These are phyloP conservation scores for Alloscopus bannaensis DNA, from an alignment of 2,888 invertebrate species.

Conservation along the genomic window DNA sequence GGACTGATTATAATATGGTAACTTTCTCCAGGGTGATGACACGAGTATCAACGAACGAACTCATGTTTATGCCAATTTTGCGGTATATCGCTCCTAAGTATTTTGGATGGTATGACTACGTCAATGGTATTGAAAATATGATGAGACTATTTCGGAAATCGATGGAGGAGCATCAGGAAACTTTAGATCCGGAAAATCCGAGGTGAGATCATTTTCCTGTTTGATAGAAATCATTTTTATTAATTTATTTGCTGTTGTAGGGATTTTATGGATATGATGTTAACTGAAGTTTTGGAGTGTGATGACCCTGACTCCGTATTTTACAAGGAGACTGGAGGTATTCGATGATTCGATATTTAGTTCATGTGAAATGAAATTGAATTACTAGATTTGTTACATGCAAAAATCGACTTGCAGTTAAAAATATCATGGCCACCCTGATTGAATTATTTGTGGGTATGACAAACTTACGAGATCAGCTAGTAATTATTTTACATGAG, in stretches of 20 bases:
- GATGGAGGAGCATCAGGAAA: slow-evolving; percentile 10
- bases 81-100: neutral
- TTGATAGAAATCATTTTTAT: slow-evolving; percentile 5
- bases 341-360: neutral
- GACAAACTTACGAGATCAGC: too few species aligned
- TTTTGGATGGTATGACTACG: neutral
- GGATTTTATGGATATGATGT: slow-evolving; percentile 9
- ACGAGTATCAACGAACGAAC: too few species aligned
- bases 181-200: neutral
- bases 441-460: too few species aligned
- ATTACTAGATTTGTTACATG: too few species aligned
- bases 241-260: too few species aligned
- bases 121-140: neutral
- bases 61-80: neutral
- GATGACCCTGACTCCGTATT: neutral
- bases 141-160: neutral
- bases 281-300: neutral
- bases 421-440: too few species aligned
- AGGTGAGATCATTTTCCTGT: slow-evolving; percentile 1
- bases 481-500: too few species aligned
- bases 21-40: too few species aligned
- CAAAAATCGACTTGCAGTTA: too few species aligned
- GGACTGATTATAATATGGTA: too few species aligned
- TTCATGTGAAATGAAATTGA: too few species aligned
- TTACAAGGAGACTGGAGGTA: neutral